These are phyloP conservation scores for Ciona savignyi DNA, from an alignment of 23 tunicate genomes.

Conservation along the genomic window DNA sequence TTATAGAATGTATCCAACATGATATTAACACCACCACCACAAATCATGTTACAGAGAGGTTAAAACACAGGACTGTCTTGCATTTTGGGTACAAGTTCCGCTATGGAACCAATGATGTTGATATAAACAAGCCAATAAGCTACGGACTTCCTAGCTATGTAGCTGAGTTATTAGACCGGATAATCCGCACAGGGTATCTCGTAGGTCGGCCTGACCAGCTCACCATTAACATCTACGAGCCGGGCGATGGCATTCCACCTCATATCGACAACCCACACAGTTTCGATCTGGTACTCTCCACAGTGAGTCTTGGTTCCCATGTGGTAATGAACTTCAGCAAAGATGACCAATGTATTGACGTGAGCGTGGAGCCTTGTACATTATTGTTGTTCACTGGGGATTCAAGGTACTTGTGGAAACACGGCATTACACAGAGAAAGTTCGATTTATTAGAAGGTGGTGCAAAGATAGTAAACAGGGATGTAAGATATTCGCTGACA, in stretches of 20 bases:
- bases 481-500: conserved; percentile 63
- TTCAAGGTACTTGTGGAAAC: conserved; percentile 84
- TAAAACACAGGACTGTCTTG: conserved; percentile 68
- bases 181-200: conserved; percentile 11
- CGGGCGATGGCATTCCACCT: conserved; percentile 97
- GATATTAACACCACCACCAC: conserved; percentile 7
- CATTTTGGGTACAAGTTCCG: conserved; percentile 92
- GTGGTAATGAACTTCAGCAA: conserved; percentile 55
- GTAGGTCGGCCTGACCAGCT: conserved; percentile 58
- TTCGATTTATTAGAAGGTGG: conserved; percentile 30
- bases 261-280: conserved; percentile 88
- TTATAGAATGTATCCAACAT: conserved; percentile 21
- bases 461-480: conserved; percentile 17
- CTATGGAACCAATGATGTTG: conserved; percentile 77
- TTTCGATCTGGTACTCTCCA: conserved; percentile 47
- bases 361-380: conserved; percentile 57
- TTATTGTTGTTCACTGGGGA: conserved; percentile 72
- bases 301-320: conserved; percentile 61
- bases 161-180: conserved; percentile 9
- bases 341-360: conserved; percentile 6
- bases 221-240: conserved; percentile 83
- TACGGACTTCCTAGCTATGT: conserved; percentile 24
- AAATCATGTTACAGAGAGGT: conserved; percentile 7
- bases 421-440: conserved; percentile 71
- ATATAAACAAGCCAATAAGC: conserved; percentile 26